These are phyloP conservation scores for Perizoma affinitatum DNA, from an alignment of 2,888 invertebrate genomes.

Conservation along the genomic window DNA sequence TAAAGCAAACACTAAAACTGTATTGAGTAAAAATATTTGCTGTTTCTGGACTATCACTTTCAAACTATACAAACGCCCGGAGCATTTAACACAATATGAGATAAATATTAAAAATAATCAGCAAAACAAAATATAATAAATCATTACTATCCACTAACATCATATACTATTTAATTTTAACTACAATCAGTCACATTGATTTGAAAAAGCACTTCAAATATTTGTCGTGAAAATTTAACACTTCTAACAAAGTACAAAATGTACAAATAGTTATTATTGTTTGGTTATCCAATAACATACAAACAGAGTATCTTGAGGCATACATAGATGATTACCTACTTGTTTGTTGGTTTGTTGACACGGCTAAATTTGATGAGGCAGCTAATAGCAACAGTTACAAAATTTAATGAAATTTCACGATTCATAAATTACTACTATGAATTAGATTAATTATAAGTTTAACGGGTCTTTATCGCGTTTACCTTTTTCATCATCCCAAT, in stretches of 20 bases:
- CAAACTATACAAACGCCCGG: too few relatives aligned
- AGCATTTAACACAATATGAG: constrained; percentile 1
- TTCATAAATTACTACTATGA: constrained; percentile 1
- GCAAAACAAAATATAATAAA: constrained; percentile 21
- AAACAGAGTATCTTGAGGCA: constrained; percentile 24
- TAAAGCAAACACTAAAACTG: too few relatives aligned
- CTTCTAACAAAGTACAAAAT: constrained; percentile 46
- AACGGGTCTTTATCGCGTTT: too few relatives aligned
- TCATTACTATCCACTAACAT: constrained; percentile 47
- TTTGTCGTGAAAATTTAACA: constrained; percentile 66
- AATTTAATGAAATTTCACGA: constrained; percentile 3
- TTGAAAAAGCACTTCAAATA: constrained; percentile 70
- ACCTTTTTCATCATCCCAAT: too few relatives aligned
- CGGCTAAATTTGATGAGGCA: constrained; percentile 30
- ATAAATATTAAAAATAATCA: constrained; percentile 6
- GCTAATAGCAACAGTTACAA: constrained; percentile 14
- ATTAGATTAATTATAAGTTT: neutral
- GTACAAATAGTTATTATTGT: constrained; percentile 36
- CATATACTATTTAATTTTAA: constrained; percentile 44
- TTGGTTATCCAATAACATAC: constrained; percentile 24
- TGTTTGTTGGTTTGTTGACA: constrained; percentile 30
- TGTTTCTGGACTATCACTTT: too few relatives aligned
- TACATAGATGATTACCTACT: constrained; percentile 27
- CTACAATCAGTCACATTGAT: constrained; percentile 81
- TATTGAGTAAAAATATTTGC: too few relatives aligned